A percentile compares a stretch with the other conserved stretches of the same genome.
Evolutionary conservation across 1,140 invertebrate genomes (phyloP).

Genomic region (Psilanteris sp.): DNA sequence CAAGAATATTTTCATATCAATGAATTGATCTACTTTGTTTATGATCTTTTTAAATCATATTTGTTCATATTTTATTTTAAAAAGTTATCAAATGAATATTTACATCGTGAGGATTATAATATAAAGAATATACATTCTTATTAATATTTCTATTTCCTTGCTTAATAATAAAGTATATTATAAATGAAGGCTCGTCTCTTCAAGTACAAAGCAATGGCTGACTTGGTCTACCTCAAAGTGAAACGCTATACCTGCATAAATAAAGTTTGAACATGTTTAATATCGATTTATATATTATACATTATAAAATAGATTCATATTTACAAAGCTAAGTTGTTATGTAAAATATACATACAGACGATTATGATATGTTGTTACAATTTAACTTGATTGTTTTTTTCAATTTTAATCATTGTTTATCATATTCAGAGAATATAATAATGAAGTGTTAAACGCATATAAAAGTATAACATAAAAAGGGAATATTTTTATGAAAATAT

Average conservation of each 20-base stretch:
- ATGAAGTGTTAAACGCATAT: too few species aligned
- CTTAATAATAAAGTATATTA: too few species aligned
- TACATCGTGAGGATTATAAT: too few species aligned
- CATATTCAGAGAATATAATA: conserved; percentile 3
- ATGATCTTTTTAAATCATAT: too few species aligned
- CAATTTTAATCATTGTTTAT: conserved; percentile 21
- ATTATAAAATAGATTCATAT: conserved; percentile 34
- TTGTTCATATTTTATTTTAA: too few species aligned
- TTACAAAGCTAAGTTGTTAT: conserved; percentile 31
- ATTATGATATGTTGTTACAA: conserved; percentile 12
- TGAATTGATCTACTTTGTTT: too few species aligned
- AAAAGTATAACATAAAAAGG: too few species aligned
- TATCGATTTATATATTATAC: conserved; percentile 55
- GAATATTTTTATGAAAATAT: conserved; percentile 2
- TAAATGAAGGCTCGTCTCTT: conserved; percentile 60
- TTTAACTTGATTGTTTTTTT: conserved; percentile 9
- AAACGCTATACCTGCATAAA: conserved; percentile 71
- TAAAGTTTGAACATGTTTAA: conserved; percentile 61
- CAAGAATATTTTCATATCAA: too few species aligned
- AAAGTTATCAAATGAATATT: too few species aligned
- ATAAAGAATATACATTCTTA: too few species aligned
- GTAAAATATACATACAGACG: conserved; percentile 39
- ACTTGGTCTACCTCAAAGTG: conserved; percentile 76
- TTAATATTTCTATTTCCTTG: too few species aligned
- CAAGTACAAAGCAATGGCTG: conserved; percentile 67